Percentiles rank a stretch among this genome's conserved stretches.
phyloP scores from a whole-genome alignment of 1,140 invertebrate genomes.

The Lysiphlebus fabarum region DNA sequence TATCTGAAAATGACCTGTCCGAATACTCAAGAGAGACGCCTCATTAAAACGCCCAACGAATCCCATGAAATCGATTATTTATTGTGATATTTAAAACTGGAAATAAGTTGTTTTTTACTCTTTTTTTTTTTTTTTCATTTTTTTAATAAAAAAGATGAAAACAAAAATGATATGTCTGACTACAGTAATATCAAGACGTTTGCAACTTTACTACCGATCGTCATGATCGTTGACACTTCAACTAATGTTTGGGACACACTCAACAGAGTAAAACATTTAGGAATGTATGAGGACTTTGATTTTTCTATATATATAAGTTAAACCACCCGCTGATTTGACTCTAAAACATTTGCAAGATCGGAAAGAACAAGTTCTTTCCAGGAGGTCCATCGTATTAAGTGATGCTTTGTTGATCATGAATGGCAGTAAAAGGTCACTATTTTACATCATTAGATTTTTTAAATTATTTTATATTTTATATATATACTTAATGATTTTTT shows the following conservation, averaged over 20 bases:
- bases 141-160: neutral
- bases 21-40: conserved; percentile 17
- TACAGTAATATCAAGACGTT: conserved; percentile 37
- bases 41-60: conserved; percentile 44
- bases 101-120: conserved; percentile 23
- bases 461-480: too few relatives aligned
- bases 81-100: conserved; percentile 41
- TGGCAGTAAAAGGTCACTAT: too few relatives aligned
- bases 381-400: neutral
- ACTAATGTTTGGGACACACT: neutral
- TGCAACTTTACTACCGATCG: conserved; percentile 34
- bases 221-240: conserved; percentile 15
- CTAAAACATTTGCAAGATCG: neutral
- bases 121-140: neutral
- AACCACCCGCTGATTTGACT: too few relatives aligned
- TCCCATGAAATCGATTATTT: conserved; percentile 48
- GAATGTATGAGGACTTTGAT: too few relatives aligned
- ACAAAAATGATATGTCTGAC: conserved; percentile 5
- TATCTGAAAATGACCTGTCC: conserved; percentile 13
- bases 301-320: too few relatives aligned
- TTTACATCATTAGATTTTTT: too few relatives aligned
- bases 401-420: too few relatives aligned
- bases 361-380: neutral
- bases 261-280: too few relatives aligned
- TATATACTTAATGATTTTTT: too few relatives aligned